Evolutionary conservation across 2,888 invertebrate genomes (phyloP).

Genomic region (Caenorhabditis panamensis): DNA sequence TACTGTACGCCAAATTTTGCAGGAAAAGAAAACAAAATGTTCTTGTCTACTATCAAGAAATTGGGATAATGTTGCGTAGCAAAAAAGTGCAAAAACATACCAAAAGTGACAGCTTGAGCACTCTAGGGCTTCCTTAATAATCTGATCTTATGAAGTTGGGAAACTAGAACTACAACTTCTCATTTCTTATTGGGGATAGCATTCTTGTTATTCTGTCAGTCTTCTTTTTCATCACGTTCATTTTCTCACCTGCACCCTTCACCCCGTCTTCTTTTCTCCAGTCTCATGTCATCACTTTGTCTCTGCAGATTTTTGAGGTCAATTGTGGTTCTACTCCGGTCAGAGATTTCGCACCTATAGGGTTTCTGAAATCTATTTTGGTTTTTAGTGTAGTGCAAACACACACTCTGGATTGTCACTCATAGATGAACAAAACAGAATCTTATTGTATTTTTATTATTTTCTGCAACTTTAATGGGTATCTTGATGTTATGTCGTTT

Average conservation of each 20-base stretch:
- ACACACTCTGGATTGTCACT: too few relatives aligned
- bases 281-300: background rate
- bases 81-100: slow-evolving; percentile 4
- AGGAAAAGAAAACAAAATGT: background rate
- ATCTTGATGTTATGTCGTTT: too few relatives aligned
- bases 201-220: background rate
- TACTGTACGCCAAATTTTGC: background rate
- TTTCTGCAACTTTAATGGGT: too few relatives aligned
- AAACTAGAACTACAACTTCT: background rate
- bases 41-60: background rate
- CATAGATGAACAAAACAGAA: too few relatives aligned
- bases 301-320: background rate
- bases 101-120: background rate
- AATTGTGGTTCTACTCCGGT: background rate
- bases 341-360: background rate
- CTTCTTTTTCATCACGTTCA: background rate
- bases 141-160: background rate
- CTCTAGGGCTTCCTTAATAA: background rate
- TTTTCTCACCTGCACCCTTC: too few relatives aligned
- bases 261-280: background rate
- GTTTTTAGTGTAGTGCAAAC: too few relatives aligned
- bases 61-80: background rate
- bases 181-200: background rate
- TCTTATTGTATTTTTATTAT: too few relatives aligned
- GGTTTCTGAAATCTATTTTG: too few relatives aligned